phyloP scores from a whole-genome alignment of 2,797 vertebrate genomes.

The Acrocephalus scirpaceus region DNA sequence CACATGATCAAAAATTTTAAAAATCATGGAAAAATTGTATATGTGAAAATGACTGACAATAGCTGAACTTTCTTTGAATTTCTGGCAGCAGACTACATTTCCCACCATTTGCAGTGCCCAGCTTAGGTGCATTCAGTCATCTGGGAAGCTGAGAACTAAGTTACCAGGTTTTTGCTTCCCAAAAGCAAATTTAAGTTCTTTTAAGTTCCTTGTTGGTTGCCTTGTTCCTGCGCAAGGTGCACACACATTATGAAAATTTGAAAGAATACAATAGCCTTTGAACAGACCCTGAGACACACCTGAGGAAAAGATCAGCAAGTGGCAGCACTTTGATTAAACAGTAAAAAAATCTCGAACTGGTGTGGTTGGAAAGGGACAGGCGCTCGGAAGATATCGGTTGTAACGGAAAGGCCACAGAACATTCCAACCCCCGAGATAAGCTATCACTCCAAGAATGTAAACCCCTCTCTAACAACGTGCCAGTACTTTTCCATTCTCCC shows the following conservation, averaged over 20 bases:
- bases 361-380: no score
- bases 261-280: background rate
- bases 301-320: background rate
- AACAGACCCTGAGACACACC: background rate
- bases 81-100: background rate
- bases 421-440: no score
- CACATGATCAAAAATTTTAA: background rate
- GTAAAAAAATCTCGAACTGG: background rate
- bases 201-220: background rate
- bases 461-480: no score
- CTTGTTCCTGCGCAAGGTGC: background rate
- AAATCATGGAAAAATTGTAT: fast-evolving
- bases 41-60: background rate
- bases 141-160: background rate
- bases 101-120: background rate
- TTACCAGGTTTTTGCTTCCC: background rate
- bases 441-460: no score
- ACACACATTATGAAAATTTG: background rate
- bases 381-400: no score
- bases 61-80: background rate
- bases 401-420: no score
- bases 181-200: background rate
- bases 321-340: background rate
- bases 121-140: fast-evolving
- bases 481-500: no score